A percentile compares a stretch with the other conserved stretches of the same genome.
These are phyloP conservation scores for Larimichthys crocea DNA, from an alignment of 2,113 vertebrate species.

Conservation along the genomic window DNA sequence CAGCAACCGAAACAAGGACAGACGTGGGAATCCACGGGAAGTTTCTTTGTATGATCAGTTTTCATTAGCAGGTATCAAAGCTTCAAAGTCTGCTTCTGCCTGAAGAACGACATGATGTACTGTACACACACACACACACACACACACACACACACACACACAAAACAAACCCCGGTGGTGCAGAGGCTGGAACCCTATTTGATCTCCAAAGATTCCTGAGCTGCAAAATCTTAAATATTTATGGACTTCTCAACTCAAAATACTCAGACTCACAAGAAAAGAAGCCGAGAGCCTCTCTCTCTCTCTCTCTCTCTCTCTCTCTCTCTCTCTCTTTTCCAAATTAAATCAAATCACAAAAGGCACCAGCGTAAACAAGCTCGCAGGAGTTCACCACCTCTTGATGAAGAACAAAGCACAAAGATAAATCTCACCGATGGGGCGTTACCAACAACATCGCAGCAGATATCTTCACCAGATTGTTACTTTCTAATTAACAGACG, in stretches of 20 bases:
- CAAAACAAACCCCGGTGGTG: slow-evolving; percentile 3
- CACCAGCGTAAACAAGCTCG: neutral
- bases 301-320: too few relatives aligned
- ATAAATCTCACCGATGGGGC: neutral
- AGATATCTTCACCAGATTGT: neutral
- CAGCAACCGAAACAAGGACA: slow-evolving; percentile 10
- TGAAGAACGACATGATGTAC: neutral
- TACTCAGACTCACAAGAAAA: neutral
- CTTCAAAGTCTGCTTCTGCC: neutral
- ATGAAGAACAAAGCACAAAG: slow-evolving; percentile 17
- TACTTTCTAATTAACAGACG: neutral
- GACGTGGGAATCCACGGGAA: neutral
- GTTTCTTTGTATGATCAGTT: slow-evolving; percentile 10
- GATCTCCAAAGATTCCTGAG: slow-evolving; percentile 50
- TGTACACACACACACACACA: neutral
- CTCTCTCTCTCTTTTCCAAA: neutral
- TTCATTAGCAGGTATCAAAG: neutral
- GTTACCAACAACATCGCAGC: neutral
- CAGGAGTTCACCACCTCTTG: slow-evolving; percentile 13
- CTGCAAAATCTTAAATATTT: slow-evolving; percentile 63
- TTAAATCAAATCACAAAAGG: slow-evolving; percentile 24
- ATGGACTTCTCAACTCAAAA: slow-evolving; percentile 41
- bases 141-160: neutral
- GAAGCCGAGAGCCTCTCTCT: neutral
- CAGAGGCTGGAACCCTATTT: slow-evolving; percentile 35